Evolutionary conservation across 2,113 vertebrate genomes (phyloP).

Genomic region (Pelusios castaneus): DNA sequence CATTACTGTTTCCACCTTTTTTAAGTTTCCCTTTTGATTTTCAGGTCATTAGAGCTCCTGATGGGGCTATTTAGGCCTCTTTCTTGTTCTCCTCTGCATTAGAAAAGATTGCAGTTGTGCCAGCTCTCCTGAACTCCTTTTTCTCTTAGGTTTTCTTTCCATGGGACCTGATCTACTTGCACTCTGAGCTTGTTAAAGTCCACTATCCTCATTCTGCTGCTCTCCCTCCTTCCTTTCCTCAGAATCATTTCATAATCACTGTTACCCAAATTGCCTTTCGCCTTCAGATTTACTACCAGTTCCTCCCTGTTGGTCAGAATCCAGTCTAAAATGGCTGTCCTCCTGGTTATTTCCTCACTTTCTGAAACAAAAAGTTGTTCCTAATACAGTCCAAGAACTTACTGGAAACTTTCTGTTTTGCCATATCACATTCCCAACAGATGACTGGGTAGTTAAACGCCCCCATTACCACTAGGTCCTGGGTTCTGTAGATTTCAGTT

Average conservation of each 20-base stretch:
- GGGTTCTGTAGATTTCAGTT: too few species aligned
- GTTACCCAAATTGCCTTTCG: neutral
- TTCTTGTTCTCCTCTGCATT: neutral
- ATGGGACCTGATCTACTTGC: neutral
- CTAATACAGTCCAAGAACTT: neutral
- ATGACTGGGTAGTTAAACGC: neutral
- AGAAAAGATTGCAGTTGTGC: neutral
- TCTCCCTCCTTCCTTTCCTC: neutral
- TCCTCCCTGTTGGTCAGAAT: neutral
- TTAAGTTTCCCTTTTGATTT: neutral
- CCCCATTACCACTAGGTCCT: neutral
- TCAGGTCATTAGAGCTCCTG: neutral
- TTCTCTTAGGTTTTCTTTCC: neutral
- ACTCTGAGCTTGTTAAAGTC: neutral
- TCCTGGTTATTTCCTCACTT: neutral
- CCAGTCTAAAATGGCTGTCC: neutral
- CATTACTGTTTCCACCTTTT: neutral
- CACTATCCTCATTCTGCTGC: neutral
- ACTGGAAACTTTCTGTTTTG: neutral
- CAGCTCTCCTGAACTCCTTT: neutral
- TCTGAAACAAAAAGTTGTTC: neutral
- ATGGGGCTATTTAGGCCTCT: neutral
- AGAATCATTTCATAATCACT: neutral
- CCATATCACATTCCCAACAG: neutral
- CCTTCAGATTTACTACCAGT: neutral